A percentile compares a stretch with the other conserved stretches of the same genome.
phyloP scores from a whole-genome alignment of 2,888 invertebrate genomes.

The Lasiommata megera region DNA sequence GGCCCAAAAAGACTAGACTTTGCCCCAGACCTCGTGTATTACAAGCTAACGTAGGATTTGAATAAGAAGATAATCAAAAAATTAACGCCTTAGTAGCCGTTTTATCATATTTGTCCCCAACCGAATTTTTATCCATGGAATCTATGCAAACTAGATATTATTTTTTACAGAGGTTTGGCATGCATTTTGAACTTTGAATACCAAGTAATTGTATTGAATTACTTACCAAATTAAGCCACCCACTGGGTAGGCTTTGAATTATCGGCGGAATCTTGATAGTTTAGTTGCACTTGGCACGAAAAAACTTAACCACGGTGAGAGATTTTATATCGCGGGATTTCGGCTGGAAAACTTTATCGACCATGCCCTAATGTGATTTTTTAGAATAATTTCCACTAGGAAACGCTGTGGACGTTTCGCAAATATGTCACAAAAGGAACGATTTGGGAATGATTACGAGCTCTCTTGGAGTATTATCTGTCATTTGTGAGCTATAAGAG shows the following conservation, averaged over 20 bases:
- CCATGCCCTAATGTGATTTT: constrained; percentile 75
- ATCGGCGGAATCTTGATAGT: constrained; percentile 91
- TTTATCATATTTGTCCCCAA: constrained; percentile 21
- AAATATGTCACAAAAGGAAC: constrained; percentile 71
- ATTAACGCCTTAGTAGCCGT: background rate
- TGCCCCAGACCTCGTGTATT: background rate
- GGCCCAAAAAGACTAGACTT: background rate
- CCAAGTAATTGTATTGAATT: constrained; percentile 19
- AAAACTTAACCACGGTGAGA: constrained; percentile 74
- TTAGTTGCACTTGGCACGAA: constrained; percentile 82
- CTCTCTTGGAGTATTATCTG: constrained; percentile 24
- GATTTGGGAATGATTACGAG: constrained; percentile 32
- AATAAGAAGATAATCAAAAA: background rate
- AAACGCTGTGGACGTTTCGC: constrained; percentile 64
- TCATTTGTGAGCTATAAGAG: background rate
- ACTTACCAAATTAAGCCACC: constrained; percentile 88
- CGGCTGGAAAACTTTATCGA: constrained; percentile 68
- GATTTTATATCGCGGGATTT: constrained; percentile 69
- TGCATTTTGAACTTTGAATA: constrained; percentile 8
- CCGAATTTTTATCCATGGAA: background rate
- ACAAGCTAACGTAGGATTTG: background rate
- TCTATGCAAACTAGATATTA: constrained; percentile 2
- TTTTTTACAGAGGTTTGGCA: constrained; percentile 16
- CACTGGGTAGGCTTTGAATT: constrained; percentile 89
- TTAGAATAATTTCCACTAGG: constrained; percentile 54